phyloP scores from a whole-genome alignment of 2,888 invertebrate genomes.

The Aromia moschata region DNA sequence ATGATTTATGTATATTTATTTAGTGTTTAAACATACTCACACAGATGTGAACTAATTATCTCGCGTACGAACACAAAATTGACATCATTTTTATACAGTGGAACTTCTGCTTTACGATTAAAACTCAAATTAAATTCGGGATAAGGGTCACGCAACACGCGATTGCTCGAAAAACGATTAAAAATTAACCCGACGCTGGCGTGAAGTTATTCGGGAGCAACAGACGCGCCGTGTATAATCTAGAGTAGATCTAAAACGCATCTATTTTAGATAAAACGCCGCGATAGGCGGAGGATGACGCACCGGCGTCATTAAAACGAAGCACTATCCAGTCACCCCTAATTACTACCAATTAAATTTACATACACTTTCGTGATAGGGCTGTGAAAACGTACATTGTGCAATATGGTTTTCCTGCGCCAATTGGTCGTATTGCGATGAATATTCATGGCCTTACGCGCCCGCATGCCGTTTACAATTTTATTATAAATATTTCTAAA shows the following conservation, averaged over 20 bases:
- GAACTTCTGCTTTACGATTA: slow-evolving; percentile 1
- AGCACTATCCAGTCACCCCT: slow-evolving; percentile 34
- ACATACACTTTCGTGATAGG: slow-evolving; percentile 36
- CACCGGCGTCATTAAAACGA: slow-evolving; percentile 40
- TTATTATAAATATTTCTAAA: slow-evolving; percentile 16
- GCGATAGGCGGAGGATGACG: slow-evolving; percentile 51
- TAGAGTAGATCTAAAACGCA: slow-evolving; percentile 58
- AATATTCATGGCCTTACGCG: slow-evolving; percentile 31
- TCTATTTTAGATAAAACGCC: slow-evolving; percentile 59
- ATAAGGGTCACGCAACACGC: slow-evolving; percentile 28
- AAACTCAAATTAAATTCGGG: slow-evolving; percentile 21
- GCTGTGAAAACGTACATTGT: slow-evolving; percentile 46
- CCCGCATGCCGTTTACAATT: slow-evolving; percentile 14
- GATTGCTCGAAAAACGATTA: slow-evolving; percentile 26
- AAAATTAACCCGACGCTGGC: slow-evolving; percentile 28
- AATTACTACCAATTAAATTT: slow-evolving; percentile 47
- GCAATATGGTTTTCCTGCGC: slow-evolving; percentile 49
- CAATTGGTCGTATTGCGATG: slow-evolving; percentile 30
- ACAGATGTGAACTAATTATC: too few relatives aligned
- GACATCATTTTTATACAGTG: too few relatives aligned
- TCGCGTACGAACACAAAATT: too few relatives aligned
- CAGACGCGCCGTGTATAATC: slow-evolving; percentile 43
- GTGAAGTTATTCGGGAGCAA: slow-evolving; percentile 28
- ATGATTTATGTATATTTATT: too few relatives aligned
- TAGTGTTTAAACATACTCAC: too few relatives aligned